Evolutionary conservation across 2,797 vertebrate genomes (phyloP).

Genomic region (Eutrigla gurnardus): DNA sequence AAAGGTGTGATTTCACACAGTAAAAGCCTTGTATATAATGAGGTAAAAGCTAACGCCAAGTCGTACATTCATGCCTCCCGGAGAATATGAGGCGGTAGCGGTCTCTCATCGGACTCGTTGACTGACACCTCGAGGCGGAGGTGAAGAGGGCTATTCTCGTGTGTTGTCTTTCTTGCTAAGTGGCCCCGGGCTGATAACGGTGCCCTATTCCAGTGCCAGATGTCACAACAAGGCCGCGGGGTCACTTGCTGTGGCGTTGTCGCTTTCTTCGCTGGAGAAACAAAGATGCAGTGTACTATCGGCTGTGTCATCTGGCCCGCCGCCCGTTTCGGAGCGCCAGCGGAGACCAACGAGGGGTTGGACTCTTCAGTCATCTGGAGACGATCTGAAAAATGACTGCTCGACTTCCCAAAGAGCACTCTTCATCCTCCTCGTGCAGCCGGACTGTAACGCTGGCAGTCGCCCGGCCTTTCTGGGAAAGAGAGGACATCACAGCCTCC

Average conservation of each 20-base stretch:
- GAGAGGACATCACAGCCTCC: constrained; percentile 5
- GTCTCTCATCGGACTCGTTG: constrained; percentile 36
- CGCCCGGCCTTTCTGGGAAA: constrained; percentile 37
- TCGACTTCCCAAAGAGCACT: constrained; percentile 15
- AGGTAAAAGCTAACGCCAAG: neutral
- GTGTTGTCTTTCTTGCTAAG: constrained; percentile 67
- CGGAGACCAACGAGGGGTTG: constrained; percentile 44
- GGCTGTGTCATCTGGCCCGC: constrained; percentile 77
- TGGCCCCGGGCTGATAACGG: constrained; percentile 67
- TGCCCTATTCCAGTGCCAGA: constrained; percentile 76
- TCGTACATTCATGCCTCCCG: neutral
- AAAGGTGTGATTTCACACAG: constrained; percentile 48
- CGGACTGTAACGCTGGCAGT: constrained; percentile 6
- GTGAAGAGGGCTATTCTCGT: constrained; percentile 70
- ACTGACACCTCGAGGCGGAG: constrained; percentile 63
- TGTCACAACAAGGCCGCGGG: constrained; percentile 70
- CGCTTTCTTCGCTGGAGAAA: constrained; percentile 73
- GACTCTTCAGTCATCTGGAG: constrained; percentile 36
- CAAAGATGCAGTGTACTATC: constrained; percentile 81
- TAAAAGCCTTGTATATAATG: constrained; percentile 37
- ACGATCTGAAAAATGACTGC: constrained; percentile 1
- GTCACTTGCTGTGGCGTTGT: constrained; percentile 68
- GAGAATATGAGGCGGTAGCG: constrained; percentile 1
- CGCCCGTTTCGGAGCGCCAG: constrained; percentile 62
- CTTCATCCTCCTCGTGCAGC: constrained; percentile 6